Evolutionary conservation across 2,797 vertebrate species (phyloP), one percentile per base, ranked within the genome.

Genomic region (Australoheros facetus): DNA sequence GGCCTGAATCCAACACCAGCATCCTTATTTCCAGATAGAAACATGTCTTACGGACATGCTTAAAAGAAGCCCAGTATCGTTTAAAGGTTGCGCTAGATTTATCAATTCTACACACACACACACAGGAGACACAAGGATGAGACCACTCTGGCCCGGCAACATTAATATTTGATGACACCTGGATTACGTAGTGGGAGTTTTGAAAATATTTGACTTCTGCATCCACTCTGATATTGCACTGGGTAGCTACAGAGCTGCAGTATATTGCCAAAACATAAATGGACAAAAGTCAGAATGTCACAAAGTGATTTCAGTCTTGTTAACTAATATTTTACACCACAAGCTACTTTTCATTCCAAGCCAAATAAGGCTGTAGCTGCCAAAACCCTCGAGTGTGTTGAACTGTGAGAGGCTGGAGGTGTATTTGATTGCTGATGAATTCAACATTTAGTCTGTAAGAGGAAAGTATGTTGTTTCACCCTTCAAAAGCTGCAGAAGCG

Each of bases 361-460:
- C 26, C 64, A 69, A 69, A 69, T 14, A 32, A 53, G 45, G 28
- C 26, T 51, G 51, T 53, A 32, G 64, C 45, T 69, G 64, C 64
- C 64, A 69, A 69, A 37, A 53, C 64, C 26, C 45, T 69, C 64
- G 3, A 53, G 45, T 6, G 0, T 32, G 26, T n/a, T 69, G 45
- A 69, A 53, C 45, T 69, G 32, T 34, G 17, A 69, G n/a, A 69
- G 45, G 26, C 11, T 69, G 45, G 45, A 69, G 11, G 26, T 69
- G 26, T 69, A 53, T 69, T 14, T 69, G 45, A 69, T 53, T 69
- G 64, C 64, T 53, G 45, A 51, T 69, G 45, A 69, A 14, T 53
- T 69, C 64, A 69, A 32, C 64, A 51, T 69, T 69, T 51, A 69
- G 64, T 53, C 45, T 53, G 11, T 69, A 69, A 69, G 64, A n/a